Conservation (phyloP, 2,797 vertebrate species). For the Mormyrus proboscirostris region DNA sequence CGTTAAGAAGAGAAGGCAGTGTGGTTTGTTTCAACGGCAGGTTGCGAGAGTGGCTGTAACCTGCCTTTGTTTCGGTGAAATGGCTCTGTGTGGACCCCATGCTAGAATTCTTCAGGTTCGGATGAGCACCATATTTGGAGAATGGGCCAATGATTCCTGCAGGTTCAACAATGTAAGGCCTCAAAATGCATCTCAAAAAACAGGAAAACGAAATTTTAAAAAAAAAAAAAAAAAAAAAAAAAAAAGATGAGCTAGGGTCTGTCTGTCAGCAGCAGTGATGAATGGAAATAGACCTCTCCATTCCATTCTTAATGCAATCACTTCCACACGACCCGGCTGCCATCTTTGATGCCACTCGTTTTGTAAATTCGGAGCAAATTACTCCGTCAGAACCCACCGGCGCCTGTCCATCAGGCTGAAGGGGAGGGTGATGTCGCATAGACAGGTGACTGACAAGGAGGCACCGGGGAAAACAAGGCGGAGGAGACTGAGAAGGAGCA, state of each 20-base stretch:
- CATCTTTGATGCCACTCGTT: slow-evolving; percentile 52
- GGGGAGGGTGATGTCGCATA: slow-evolving; percentile 57
- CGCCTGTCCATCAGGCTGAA: slow-evolving; percentile 63
- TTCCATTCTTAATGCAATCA: slow-evolving; percentile 58
- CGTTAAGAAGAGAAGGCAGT: background rate
- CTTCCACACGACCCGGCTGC: slow-evolving; percentile 50
- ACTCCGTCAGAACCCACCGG: slow-evolving; percentile 69
- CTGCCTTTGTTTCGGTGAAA: background rate
- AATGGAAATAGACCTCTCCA: slow-evolving; percentile 59
- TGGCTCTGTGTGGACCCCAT: background rate
- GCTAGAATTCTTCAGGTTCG: background rate
- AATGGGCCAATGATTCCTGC: background rate
- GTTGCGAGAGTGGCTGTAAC: background rate
- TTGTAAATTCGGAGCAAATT: slow-evolving; percentile 70
- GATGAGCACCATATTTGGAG: background rate
- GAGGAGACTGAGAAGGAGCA: slow-evolving; percentile 33
- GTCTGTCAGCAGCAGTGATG: slow-evolving; percentile 52
- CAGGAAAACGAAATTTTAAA: slow-evolving; percentile 17
- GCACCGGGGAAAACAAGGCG: slow-evolving; percentile 48
- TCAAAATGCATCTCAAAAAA: slow-evolving; percentile 31
- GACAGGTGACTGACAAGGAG: slow-evolving; percentile 74
- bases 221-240: slow-evolving; percentile 21
- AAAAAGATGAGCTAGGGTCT: slow-evolving; percentile 35
- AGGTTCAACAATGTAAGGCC: background rate
- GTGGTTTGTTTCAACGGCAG: background rate